These are phyloP conservation scores for Empis livida DNA, from an alignment of 2,888 invertebrate genomes.

Conservation along the genomic window DNA sequence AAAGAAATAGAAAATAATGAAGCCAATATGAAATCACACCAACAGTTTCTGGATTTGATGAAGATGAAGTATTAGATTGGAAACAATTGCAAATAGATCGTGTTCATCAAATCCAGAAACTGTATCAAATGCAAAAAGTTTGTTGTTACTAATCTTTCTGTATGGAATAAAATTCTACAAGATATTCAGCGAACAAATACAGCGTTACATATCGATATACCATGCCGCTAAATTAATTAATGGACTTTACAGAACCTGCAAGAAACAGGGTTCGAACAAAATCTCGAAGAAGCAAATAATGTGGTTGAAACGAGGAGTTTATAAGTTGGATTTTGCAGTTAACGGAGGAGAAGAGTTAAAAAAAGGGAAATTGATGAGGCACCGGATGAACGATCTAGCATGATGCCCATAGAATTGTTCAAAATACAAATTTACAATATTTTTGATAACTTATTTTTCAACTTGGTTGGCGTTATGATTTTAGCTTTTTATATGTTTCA, in stretches of 20 bases:
- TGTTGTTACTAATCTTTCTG: background rate
- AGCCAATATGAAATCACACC: too few relatives aligned
- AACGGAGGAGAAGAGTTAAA: background rate
- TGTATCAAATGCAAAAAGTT: background rate
- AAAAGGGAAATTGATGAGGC: constrained; percentile 1
- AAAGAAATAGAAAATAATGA: too few relatives aligned
- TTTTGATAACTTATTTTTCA: too few relatives aligned
- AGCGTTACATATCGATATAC: background rate
- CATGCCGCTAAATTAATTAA: background rate
- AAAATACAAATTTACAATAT: background rate
- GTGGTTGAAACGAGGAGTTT: background rate
- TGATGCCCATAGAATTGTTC: background rate
- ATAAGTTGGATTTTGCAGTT: background rate
- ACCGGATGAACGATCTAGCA: background rate
- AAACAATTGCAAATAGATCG: background rate
- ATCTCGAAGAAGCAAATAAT: background rate
- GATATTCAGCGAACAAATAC: background rate
- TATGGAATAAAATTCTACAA: background rate
- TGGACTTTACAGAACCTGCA: background rate
- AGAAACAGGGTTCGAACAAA: background rate
- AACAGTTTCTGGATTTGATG: too few relatives aligned
- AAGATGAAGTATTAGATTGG: too few relatives aligned
- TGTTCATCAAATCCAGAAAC: background rate
- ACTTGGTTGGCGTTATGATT: constrained; percentile 1
- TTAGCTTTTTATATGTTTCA: background rate